Evolutionary conservation across 1,140 invertebrate species (phyloP).

Genomic region (Drosophila nasuta): DNA sequence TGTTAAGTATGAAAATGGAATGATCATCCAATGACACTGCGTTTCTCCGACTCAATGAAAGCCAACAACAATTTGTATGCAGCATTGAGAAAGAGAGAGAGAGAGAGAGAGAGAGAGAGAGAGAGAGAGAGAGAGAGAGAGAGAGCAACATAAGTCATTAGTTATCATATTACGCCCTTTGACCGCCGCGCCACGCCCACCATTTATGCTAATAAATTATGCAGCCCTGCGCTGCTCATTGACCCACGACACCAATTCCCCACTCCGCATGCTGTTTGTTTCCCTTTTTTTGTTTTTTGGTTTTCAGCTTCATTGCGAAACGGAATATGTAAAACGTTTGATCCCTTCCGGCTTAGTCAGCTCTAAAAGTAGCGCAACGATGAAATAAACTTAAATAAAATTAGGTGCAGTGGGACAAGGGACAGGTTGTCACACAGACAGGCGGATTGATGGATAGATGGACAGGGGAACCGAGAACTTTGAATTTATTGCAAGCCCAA

Average conservation of each 20-base stretch:
- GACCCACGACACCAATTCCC: conserved; percentile 33
- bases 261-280: conserved; percentile 13
- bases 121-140: no score
- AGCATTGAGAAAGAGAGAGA: neutral
- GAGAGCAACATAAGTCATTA: conserved; percentile 52
- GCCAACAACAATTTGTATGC: conserved; percentile 35
- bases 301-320: conserved; percentile 31
- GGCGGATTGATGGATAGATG: conserved; percentile 1
- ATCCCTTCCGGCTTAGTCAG: conserved; percentile 76
- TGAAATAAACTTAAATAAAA: conserved; percentile 70
- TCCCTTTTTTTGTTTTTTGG: conserved; percentile 56
- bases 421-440: conserved; percentile 29
- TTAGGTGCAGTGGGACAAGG: conserved; percentile 41
- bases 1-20: neutral
- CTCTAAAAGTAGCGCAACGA: conserved; percentile 64
- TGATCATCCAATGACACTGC: neutral
- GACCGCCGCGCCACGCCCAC: conserved; percentile 58
- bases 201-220: conserved; percentile 75
- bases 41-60: neutral
- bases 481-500: conserved; percentile 72
- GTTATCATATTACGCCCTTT: conserved; percentile 38
- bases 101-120: no score
- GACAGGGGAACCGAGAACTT: conserved; percentile 37
- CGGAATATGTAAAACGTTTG: conserved; percentile 70
- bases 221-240: conserved; percentile 59